A percentile compares a stretch with the other conserved stretches of the same genome.
phyloP scores from a whole-genome alignment of 92 coral and sea anemone genomes.

The Desmophyllum pertusum region DNA sequence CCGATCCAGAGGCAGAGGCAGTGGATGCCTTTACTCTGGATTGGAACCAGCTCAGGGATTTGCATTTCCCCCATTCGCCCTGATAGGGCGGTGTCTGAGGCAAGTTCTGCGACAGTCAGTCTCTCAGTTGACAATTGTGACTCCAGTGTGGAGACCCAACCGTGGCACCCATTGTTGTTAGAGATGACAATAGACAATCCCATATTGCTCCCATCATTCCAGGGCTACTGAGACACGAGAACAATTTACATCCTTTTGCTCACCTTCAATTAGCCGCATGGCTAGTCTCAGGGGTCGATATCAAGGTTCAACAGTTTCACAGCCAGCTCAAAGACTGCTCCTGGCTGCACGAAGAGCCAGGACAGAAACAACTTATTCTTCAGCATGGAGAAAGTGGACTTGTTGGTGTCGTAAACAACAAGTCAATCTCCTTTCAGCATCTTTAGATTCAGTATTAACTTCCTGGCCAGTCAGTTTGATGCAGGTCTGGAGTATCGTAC shows the following conservation, averaged over 20 bases:
- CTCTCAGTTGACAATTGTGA: constrained; percentile 38
- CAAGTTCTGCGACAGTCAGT: constrained; percentile 26
- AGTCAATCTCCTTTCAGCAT: constrained; percentile 55
- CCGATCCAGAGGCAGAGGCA: constrained; percentile 54
- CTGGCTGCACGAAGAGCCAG: constrained; percentile 51
- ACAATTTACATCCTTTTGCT: constrained; percentile 43
- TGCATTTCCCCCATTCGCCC: constrained; percentile 61
- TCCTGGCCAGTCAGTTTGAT: no score
- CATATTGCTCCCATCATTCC: constrained; percentile 37
- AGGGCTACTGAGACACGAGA: constrained; percentile 45
- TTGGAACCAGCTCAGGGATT: constrained; percentile 51
- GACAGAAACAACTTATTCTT: constrained; percentile 44
- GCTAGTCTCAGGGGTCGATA: constrained; percentile 37
- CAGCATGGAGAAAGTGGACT: constrained; percentile 63
- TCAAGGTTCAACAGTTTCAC: constrained; percentile 30
- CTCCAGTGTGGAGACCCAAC: constrained; percentile 54
- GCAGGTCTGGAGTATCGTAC: constrained; percentile 63
- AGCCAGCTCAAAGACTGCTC: constrained; percentile 43
- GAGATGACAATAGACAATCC: constrained; percentile 55
- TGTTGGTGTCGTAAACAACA: constrained; percentile 63
- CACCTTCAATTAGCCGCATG: constrained; percentile 57
- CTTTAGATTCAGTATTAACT: constrained; percentile 47
- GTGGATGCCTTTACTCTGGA: constrained; percentile 55
- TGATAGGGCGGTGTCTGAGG: constrained; percentile 43
- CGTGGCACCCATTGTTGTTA: constrained; percentile 62